A percentile compares a stretch with the other conserved stretches of the same genome.
These are phyloP conservation scores for Sebastes baramenuke DNA, from an alignment of 2,797 vertebrate species.

Conservation along the genomic window DNA sequence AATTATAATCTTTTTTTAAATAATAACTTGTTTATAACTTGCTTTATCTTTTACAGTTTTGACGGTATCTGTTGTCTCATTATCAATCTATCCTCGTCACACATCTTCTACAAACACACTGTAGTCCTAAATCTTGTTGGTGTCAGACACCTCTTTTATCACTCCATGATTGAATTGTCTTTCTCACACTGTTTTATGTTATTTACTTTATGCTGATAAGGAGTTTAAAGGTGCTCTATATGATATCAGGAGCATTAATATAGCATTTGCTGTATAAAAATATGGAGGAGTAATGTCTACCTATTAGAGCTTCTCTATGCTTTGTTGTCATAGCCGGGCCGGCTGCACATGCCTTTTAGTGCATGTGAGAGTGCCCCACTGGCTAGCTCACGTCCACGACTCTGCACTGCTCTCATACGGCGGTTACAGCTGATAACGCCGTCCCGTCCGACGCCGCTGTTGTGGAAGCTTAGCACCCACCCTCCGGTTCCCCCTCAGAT, in stretches of 20 bases:
- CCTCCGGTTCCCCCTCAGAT: too few species aligned
- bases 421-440: too few species aligned
- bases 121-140: neutral
- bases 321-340: too few species aligned
- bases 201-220: neutral
- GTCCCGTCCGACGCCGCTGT: accelerated
- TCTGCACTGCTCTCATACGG: too few species aligned
- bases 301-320: too few species aligned
- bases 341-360: too few species aligned
- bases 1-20: neutral
- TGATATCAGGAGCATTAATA: too few species aligned
- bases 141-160: slow-evolving; percentile 18
- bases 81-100: neutral
- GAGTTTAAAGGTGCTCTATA: neutral
- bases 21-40: neutral
- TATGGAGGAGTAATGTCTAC: too few species aligned
- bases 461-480: too few species aligned
- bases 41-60: neutral
- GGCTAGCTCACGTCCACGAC: too few species aligned
- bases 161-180: neutral
- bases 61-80: neutral
- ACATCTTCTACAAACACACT: neutral
- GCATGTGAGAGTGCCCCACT: too few species aligned
- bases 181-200: slow-evolving; percentile 24
- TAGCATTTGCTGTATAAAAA: too few species aligned